Evolutionary conservation across 2,113 vertebrate species (phyloP).

Genomic region (Sigmodon hispidus): DNA sequence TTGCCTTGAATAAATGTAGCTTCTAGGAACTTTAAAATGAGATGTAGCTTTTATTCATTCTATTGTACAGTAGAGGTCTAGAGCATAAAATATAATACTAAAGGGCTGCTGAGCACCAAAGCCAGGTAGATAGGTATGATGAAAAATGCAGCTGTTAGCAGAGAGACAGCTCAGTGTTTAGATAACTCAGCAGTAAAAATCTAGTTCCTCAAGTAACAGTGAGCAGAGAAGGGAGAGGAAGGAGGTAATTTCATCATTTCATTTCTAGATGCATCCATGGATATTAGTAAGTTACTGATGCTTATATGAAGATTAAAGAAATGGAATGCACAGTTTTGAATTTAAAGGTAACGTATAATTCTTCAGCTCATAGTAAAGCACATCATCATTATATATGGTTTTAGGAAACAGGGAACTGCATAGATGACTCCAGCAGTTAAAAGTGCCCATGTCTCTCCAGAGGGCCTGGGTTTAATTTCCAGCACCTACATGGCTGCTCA

Average conservation of each 20-base stretch:
- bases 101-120: background rate
- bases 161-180: background rate
- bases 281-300: background rate
- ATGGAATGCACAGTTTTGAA: background rate
- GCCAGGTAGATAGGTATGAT: background rate
- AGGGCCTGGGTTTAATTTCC: background rate
- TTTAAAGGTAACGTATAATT: background rate
- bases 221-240: background rate
- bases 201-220: background rate
- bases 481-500: background rate
- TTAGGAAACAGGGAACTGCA: background rate
- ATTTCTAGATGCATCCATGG: background rate
- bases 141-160: background rate
- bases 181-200: background rate
- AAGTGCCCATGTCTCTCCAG: background rate
- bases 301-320: background rate
- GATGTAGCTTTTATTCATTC: background rate
- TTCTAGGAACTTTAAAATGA: background rate
- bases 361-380: background rate
- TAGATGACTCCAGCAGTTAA: background rate
- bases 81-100: background rate
- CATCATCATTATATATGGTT: background rate
- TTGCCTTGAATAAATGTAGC: background rate
- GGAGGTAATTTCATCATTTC: background rate
- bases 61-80: background rate